Base-by-base conservation (phyloP, 2,113 vertebrate species). In the Callithrix jacchus region DNA sequence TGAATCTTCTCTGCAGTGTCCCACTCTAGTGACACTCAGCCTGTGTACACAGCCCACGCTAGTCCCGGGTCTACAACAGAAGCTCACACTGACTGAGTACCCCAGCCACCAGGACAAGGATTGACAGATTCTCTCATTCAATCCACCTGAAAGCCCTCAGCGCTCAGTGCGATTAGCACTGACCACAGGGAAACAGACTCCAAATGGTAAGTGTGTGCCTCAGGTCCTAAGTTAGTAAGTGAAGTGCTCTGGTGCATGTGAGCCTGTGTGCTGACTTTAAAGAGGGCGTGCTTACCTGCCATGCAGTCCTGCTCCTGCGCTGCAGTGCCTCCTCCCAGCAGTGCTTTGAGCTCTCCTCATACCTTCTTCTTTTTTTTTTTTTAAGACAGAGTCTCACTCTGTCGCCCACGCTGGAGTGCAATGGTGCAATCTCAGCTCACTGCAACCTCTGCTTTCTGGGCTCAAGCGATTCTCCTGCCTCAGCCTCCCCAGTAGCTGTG, bases 261-360 rank as follows among this genome's bases (percentile, higher is more conserved):
- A 70, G 9, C 61, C 32, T 21, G 7, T 10, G 12, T 52, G 66
- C 86, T 74, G 27, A 27, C 74, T 58, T 74, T 32, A 14, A n/a
- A 47, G 9, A 9, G 14, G 2, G 6, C 49, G 3, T 2, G 32
- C 47, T 20, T 5, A 7, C 45, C 66, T 2, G 5, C 37, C 37
- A 0, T 6, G 20, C 9, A 1, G 32, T 23, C 6, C 74, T 25
- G 68, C 25, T 35, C 8, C 13, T 9, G 58, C 20, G 14, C 27
- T 47, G 16, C 6, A 20, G 37, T 14, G 13, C 30, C 8, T 16
- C 5, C 7, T 37, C 45, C 56, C n/a, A 56, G 56, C 56, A 30
- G 2, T 10, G 27, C 42, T 61, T 20, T 58, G 54, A 64, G 5
- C 13, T 35, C 61, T 80, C 47, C 5, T 40, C 8, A 0, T 25